Percentiles rank a stretch among this genome's conserved stretches.
phyloP scores from a whole-genome alignment of 2,888 invertebrate species.

The Unio pictorum region DNA sequence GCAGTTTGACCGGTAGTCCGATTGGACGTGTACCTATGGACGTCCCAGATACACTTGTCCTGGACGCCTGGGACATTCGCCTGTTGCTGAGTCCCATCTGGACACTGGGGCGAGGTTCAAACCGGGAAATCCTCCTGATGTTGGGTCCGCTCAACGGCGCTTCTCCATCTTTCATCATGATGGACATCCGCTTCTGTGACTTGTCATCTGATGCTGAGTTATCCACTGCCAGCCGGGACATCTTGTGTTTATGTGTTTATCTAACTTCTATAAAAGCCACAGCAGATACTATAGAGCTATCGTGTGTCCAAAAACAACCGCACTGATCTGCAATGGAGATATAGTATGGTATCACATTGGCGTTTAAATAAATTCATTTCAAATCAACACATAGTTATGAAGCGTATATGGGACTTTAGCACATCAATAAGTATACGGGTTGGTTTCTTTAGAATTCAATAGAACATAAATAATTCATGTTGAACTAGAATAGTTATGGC shows the following conservation, averaged over 20 bases:
- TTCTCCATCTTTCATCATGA: constrained; percentile 17
- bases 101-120: constrained; percentile 50
- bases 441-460: too few relatives aligned
- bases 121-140: constrained; percentile 49
- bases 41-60: constrained; percentile 54
- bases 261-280: too few relatives aligned
- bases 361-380: too few relatives aligned
- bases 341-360: too few relatives aligned
- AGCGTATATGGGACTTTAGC: too few relatives aligned
- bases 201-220: constrained; percentile 19
- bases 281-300: too few relatives aligned
- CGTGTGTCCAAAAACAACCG: too few relatives aligned
- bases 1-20: constrained; percentile 42
- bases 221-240: constrained; percentile 61
- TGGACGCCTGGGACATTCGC: constrained; percentile 53
- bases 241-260: constrained; percentile 17
- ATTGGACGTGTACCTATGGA: constrained; percentile 47
- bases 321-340: too few relatives aligned
- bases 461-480: too few relatives aligned
- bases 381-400: too few relatives aligned
- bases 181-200: constrained; percentile 20
- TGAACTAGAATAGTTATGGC: too few relatives aligned
- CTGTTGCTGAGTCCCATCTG: constrained; percentile 46
- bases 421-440: too few relatives aligned
- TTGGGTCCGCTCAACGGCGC: constrained; percentile 40